Evolutionary conservation across 2,113 vertebrate species (phyloP).

Genomic region (Tetrao urogallus): DNA sequence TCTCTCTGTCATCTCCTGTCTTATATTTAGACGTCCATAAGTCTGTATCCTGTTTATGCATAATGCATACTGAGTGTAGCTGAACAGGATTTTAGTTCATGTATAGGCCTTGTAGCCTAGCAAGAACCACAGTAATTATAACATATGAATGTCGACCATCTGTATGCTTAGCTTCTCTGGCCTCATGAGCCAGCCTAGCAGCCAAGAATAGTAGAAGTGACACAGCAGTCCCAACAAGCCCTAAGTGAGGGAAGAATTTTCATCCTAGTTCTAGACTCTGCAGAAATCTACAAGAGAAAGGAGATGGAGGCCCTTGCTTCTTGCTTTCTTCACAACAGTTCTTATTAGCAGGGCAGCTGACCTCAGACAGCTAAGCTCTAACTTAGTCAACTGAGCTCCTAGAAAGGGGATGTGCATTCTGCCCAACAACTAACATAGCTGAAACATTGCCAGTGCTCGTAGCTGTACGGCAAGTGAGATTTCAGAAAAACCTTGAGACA

Average conservation of each 20-base stretch:
- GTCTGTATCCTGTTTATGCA: not conserved
- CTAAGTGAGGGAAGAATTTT: not conserved
- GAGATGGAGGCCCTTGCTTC: not conserved
- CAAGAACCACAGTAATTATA: not conserved
- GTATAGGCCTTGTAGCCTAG: not conserved
- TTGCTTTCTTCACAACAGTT: not conserved
- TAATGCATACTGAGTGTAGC: not conserved
- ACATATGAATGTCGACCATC: not conserved
- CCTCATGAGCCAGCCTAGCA: not conserved
- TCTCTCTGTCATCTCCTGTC: not conserved
- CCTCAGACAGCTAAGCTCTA: not conserved
- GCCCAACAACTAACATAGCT: not conserved
- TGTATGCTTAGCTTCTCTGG: not conserved
- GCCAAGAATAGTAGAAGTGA: not conserved
- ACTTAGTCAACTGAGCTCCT: fast-evolving
- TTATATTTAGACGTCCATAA: not conserved
- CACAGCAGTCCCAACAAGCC: not conserved
- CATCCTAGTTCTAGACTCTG: not conserved
- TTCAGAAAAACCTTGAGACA: not conserved
- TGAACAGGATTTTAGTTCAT: not conserved
- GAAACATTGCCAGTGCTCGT: not conserved
- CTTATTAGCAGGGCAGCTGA: not conserved
- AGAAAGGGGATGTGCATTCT: fast-evolving
- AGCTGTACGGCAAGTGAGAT: not conserved
- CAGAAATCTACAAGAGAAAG: not conserved